Evolutionary conservation across 2,113 vertebrate genomes (phyloP).

Genomic region (Machaerirhynchus nigripectus): DNA sequence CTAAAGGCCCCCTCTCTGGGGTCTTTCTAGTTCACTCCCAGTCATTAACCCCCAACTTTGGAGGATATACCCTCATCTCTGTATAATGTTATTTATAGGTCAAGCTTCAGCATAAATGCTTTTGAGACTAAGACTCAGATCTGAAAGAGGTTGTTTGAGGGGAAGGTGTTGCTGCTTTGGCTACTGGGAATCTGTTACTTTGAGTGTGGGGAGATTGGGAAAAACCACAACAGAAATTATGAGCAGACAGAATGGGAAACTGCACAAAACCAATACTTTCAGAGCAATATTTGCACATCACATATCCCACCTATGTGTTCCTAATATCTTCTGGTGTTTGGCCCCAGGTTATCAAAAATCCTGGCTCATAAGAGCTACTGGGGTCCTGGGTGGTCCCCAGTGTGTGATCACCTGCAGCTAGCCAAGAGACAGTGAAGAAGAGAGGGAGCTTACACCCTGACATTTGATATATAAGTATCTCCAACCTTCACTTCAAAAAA

Average conservation of each 20-base stretch:
- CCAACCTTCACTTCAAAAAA: neutral
- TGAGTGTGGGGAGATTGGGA: neutral
- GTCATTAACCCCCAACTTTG: neutral
- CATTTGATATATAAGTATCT: neutral
- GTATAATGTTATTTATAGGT: neutral
- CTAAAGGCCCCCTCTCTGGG: neutral
- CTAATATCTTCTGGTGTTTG: neutral
- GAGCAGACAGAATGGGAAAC: neutral
- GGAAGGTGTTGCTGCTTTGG: neutral
- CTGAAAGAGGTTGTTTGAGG: neutral
- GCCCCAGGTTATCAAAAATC: neutral
- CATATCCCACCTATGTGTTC: neutral
- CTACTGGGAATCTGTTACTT: neutral
- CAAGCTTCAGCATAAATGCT: neutral
- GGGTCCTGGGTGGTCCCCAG: neutral
- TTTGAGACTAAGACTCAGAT: neutral
- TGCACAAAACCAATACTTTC: neutral
- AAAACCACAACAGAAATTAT: neutral
- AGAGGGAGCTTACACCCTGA: neutral
- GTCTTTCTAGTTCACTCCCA: neutral
- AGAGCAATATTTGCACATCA: neutral
- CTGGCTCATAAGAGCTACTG: neutral
- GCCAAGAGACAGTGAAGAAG: neutral
- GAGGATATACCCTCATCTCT: neutral
- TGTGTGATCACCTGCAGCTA: neutral